Evolutionary conservation across 2,113 vertebrate species (phyloP), one percentile per base, ranked within the genome.

Genomic region (Trinectes maculatus): DNA sequence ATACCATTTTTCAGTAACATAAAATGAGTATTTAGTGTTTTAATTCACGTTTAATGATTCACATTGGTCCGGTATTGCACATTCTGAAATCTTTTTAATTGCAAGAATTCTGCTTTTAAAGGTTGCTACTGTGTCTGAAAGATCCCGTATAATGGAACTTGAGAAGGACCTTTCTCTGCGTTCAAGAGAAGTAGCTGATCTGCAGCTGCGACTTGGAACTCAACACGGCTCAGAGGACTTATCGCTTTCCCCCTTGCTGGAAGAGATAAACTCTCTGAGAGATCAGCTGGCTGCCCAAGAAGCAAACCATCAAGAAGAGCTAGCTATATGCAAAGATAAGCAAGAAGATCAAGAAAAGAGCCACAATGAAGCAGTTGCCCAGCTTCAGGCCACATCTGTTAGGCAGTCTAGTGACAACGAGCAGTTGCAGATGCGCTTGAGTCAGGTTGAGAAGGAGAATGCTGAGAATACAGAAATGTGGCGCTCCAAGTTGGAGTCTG

Each of bases 111-210:
- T 77, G 11, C 67, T 82, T 80, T 80, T 79, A 1, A 77, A 99
- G 98, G 98, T 99, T 85, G 96, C 96, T 43, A 99, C 96, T 0
- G 98, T 99, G 2, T 99, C 98, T 0, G 98, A 99, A 77, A 96
- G 95, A 77, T 99, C 98, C 34, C 95, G 94, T 28, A 99, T 99
- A 70, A 96, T 99, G 95, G 96, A 99, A 67, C 92, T 99, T 57
- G 96, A 99, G 76, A 93, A 89, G 83, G 96, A 99, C 65, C 93
- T 99, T 39, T 84, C 92, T 0, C 74, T 95, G 81, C 89, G 93
- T 71, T 91, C 79, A 25, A 95, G 96, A 82, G 97, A 98, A 57
- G 96, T 95, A 19, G 70, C 93, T 6, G 95, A 96, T 68, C 92
- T 99, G 29, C 94, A 92, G 28, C 91, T 95, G 51, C 93, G 93